These are phyloP conservation scores for Tipula helvola DNA, from an alignment of 2,888 invertebrate species.

Conservation along the genomic window DNA sequence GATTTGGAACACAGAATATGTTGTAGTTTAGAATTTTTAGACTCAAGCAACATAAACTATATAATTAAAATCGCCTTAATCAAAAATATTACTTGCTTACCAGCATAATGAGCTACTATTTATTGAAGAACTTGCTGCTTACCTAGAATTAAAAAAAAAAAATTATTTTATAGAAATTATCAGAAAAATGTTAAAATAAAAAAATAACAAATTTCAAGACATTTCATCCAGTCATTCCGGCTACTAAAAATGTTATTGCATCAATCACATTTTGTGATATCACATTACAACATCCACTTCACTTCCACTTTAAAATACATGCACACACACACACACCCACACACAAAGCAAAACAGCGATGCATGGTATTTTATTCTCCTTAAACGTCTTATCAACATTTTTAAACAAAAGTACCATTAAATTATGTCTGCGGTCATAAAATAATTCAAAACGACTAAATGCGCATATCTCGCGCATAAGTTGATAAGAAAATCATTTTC, in stretches of 20 bases:
- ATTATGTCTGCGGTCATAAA: background rate
- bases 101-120: too few relatives aligned
- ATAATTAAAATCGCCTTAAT: too few relatives aligned
- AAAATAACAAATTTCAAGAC: background rate
- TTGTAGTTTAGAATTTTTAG: too few relatives aligned
- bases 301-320: background rate
- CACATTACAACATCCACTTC: background rate
- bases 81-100: too few relatives aligned
- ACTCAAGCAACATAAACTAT: too few relatives aligned
- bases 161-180: too few relatives aligned
- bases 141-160: too few relatives aligned
- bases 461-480: background rate
- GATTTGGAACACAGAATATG: too few relatives aligned
- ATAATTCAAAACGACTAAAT: background rate
- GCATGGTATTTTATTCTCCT: background rate
- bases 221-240: too few relatives aligned
- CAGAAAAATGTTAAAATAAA: background rate
- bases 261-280: background rate
- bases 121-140: too few relatives aligned
- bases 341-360: too few relatives aligned
- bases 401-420: background rate
- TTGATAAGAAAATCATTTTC: background rate
- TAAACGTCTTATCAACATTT: background rate
- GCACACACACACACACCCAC: background rate
- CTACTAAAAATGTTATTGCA: background rate